These are phyloP conservation scores for Pitta sordida DNA, from an alignment of 2,113 vertebrate genomes.

Conservation along the genomic window DNA sequence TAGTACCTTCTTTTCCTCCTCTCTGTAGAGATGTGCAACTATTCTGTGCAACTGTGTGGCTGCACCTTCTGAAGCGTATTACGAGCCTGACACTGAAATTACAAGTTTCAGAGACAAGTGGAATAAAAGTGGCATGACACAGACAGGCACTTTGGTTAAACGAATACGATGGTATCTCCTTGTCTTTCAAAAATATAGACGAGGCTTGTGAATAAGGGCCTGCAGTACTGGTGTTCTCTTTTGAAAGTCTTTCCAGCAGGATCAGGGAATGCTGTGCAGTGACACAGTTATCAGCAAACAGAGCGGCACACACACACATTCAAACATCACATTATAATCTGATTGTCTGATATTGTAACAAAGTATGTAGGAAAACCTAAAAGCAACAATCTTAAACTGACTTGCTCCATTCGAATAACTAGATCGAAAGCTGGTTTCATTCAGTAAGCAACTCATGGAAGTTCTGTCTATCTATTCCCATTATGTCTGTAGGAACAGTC, in stretches of 20 bases:
- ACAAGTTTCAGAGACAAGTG: not conserved
- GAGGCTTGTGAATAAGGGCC: not conserved
- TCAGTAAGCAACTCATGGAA: not conserved
- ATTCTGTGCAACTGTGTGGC: not conserved
- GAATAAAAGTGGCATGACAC: not conserved
- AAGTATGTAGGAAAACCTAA: not conserved
- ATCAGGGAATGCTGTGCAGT: not conserved
- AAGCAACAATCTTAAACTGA: not conserved
- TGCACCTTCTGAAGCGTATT: not conserved
- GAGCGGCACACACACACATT: not conserved
- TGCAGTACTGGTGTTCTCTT: not conserved
- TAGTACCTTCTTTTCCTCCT: slow-evolving; percentile 33
- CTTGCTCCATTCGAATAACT: not conserved
- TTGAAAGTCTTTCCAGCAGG: not conserved
- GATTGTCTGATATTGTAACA: not conserved
- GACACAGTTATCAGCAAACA: not conserved
- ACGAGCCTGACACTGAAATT: not conserved
- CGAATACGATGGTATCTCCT: not conserved
- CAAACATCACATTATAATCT: not conserved
- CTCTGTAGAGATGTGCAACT: not conserved
- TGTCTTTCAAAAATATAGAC: not conserved
- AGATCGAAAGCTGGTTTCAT: not conserved
- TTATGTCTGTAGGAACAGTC: not conserved
- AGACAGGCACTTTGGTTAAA: not conserved
- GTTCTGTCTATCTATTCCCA: not conserved